Evolutionary conservation across 2,113 vertebrate genomes (phyloP), one percentile per base, ranked within the genome.

Genomic region (Rhinogobius similis): DNA sequence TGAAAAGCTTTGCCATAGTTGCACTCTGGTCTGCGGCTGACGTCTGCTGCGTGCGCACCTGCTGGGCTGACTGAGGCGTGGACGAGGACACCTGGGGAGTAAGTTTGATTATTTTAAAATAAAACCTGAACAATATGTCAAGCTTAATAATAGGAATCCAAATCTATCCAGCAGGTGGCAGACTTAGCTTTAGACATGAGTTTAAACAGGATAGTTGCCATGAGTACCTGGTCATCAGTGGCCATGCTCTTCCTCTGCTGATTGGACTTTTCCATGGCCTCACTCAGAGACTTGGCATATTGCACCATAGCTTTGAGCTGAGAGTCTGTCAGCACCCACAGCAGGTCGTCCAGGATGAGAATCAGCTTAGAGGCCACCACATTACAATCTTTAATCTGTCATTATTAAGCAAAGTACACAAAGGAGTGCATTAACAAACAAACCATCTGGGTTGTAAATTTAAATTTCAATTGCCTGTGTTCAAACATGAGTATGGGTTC

Each of bases 301-400:
- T 99, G 97, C 65, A 99, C 96, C 96, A 98, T 98, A 74, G 98
- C 98, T 90, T 99, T 99, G 78, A 99, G 90, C 81, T 99, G 98
- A 10, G 97, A 99, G 92, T 99, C 97, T 0, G 98, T 98, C 90
- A 99, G 94, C 83, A 99, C 98, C 98, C 98, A 99, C 7, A 99
- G 87, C 83, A 99, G 93, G 85, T 99, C 97, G 83, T 99, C 98
- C 92, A 99, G 81, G 85, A 98, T 92, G 67, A 99, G 92, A 79
- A 98, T 89, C 87, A 99, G 92, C 82, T 99, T 99, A 66, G 98
- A 97, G 68, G 97, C 95, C 88, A 98, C 92, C 59, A 99, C 98
- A 67, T 99, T 96, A 84, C 98, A 99, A 86, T 99, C 97, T 83
- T 98, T 99, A 75, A 96, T 91, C 98, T 93, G 86, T 9, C 23